phyloP scores from a whole-genome alignment of 2,113 vertebrate species.

The Planiliza haematocheilus region DNA sequence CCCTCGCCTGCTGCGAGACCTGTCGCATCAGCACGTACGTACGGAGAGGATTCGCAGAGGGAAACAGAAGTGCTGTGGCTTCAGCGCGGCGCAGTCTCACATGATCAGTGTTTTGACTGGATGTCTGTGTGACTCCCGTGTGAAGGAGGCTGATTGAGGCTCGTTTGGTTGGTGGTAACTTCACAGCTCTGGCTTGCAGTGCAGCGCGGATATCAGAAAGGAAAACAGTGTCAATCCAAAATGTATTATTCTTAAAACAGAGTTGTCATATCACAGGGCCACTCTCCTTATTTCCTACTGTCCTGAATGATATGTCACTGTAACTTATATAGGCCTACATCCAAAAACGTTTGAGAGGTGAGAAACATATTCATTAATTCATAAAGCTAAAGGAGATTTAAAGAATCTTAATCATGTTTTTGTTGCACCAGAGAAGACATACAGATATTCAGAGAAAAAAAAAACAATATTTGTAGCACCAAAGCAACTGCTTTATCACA shows the following conservation, averaged over 20 bases:
- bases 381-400: background rate
- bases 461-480: too few species aligned
- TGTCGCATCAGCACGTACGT: slow-evolving; percentile 6
- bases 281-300: too few species aligned
- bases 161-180: background rate
- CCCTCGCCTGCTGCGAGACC: slow-evolving; percentile 5
- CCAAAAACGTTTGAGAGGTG: too few species aligned
- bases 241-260: background rate
- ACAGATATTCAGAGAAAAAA: too few species aligned
- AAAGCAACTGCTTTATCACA: background rate
- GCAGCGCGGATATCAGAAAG: too few species aligned
- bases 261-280: background rate
- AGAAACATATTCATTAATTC: background rate
- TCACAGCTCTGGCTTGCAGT: background rate
- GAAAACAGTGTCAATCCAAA: background rate
- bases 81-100: background rate
- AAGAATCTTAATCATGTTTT: background rate
- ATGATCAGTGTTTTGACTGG: slow-evolving; percentile 1
- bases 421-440: background rate
- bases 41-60: background rate
- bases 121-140: slow-evolving; percentile 13
- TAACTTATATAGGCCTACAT: too few species aligned
- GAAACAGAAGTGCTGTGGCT: slow-evolving; percentile 9
- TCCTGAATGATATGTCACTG: background rate
- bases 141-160: background rate